Base-by-base conservation (phyloP, 2,888 invertebrate species). In the Nephrotoma guestfalica region DNA sequence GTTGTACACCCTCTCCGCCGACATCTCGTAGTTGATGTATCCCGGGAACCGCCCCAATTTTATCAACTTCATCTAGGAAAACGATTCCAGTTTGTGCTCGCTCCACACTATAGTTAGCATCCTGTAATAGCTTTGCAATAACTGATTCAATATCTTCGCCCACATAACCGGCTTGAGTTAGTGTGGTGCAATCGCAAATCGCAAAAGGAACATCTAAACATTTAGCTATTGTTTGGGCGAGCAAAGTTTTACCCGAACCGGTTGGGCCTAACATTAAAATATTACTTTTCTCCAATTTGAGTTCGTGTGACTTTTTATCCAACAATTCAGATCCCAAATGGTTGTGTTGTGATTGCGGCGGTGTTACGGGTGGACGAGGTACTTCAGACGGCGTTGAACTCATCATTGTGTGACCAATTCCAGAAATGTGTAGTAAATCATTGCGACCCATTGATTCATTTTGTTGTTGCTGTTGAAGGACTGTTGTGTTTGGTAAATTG, bases 101-200 rank as follows among this genome's bases (percentile, higher is more conserved):
- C 88, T 99, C 99, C 88, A 99, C 98, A 89, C 97, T 97, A 90
- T 98, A 98, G 91, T 98, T 98, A 45, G 99, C 99, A 91, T 99
- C 98, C 92, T 99, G 98, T 86, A 97, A 92, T 87, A 99, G 93
- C 91, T 99, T 99, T 42, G 97, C 98, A 90, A 99, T 98, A 86
- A 99, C 99, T 90, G 98, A 98, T 92, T 99, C 99, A 89, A 99
- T 99, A 91, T 99, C 99, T 92, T 99, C 99, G n/a, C 99, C 99
- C 6, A 99, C 99, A 91, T 99, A 99, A 51, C 99, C 98, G 41
- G 98, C 98, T 92, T 98, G 98, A 11, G 98, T 98, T 51, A 98
- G 92, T 11, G 98, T 98, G 41, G 98, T 98, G 92, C 99, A 99
- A 93, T 99, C 99, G 92, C 99, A 99, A 90, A 99, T 99, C 43